phyloP scores from a whole-genome alignment of 2,888 invertebrate genomes.

The Elmis aenea region DNA sequence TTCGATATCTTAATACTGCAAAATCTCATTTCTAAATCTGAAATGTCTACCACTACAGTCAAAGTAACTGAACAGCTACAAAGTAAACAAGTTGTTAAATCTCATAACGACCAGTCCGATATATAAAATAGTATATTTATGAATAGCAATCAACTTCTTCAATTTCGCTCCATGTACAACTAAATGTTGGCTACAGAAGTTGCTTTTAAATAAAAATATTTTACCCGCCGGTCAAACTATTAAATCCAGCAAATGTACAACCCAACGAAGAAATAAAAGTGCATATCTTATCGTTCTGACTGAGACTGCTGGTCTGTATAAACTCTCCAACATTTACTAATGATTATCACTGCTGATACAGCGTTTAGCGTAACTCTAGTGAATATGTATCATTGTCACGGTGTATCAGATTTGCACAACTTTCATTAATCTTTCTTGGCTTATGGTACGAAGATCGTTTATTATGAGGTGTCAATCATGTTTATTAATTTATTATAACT shows the following conservation, averaged over 20 bases:
- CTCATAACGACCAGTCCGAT: too few species aligned
- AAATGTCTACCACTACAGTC: too few species aligned
- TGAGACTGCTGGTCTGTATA: slow-evolving; percentile 9
- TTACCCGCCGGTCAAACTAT: slow-evolving; percentile 2
- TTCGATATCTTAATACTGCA: too few species aligned
- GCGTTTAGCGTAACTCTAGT: slow-evolving; percentile 5
- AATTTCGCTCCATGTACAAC: too few species aligned
- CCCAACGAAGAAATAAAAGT: slow-evolving; percentile 9
- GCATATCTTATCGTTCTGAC: slow-evolving; percentile 10
- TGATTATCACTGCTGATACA: slow-evolving; percentile 10
- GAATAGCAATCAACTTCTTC: too few species aligned
- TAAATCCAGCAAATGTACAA: slow-evolving; percentile 6
- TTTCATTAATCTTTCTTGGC: slow-evolving; percentile 5
- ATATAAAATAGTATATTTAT: too few species aligned
- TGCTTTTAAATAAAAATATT: slow-evolving; percentile 8
- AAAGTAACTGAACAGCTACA: too few species aligned
- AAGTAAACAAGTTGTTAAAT: too few species aligned
- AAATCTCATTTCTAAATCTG: too few species aligned
- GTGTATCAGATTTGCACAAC: slow-evolving; percentile 7
- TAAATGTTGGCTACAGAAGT: slow-evolving; percentile 6
- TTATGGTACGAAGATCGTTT: too few species aligned
- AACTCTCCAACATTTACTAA: slow-evolving; percentile 12
- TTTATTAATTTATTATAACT: too few species aligned
- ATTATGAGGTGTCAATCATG: too few species aligned
- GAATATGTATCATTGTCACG: slow-evolving; percentile 11